These are phyloP conservation scores for Steinernema carpocapsae DNA, from an alignment of 2,888 invertebrate genomes.

Conservation along the genomic window DNA sequence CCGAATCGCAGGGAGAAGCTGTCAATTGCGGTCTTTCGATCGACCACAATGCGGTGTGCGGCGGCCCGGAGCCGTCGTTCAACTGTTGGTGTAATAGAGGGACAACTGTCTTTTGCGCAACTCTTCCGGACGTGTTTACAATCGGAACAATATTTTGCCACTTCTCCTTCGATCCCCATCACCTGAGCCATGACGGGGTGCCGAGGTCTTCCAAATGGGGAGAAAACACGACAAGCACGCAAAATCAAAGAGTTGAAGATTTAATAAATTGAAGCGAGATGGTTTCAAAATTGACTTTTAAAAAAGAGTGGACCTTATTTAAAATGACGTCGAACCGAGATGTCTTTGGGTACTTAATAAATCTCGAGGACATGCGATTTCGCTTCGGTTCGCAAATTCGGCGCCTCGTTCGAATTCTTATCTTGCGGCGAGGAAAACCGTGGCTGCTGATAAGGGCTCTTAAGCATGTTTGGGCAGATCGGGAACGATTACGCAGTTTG, in stretches of 20 bases:
- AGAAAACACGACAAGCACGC: not conserved
- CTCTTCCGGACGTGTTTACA: conserved; percentile 23
- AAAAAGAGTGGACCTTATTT: too few species aligned
- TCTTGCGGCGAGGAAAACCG: not conserved
- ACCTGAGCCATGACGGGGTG: not conserved
- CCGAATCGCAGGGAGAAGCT: not conserved
- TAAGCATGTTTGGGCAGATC: not conserved
- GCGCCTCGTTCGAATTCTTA: not conserved
- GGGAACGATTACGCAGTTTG: not conserved
- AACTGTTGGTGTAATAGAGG: not conserved
- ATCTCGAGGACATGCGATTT: not conserved
- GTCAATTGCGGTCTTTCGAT: conserved; percentile 12
- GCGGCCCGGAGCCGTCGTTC: not conserved
- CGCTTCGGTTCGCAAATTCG: conserved; percentile 3
- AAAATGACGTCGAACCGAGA: not conserved
- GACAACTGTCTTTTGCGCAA: conserved; percentile 20
- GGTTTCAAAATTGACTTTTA: not conserved
- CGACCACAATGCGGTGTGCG: conserved; percentile 17
- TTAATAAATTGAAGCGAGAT: too few species aligned
- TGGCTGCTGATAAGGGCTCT: not conserved
- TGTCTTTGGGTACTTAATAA: not conserved
- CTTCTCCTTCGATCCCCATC: not conserved
- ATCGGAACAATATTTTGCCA: conserved; percentile 18
- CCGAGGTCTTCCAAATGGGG: not conserved
- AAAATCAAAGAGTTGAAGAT: too few species aligned